Base-by-base conservation (phyloP, 2,888 invertebrate genomes). In the Dromius quadrimaculatus region DNA sequence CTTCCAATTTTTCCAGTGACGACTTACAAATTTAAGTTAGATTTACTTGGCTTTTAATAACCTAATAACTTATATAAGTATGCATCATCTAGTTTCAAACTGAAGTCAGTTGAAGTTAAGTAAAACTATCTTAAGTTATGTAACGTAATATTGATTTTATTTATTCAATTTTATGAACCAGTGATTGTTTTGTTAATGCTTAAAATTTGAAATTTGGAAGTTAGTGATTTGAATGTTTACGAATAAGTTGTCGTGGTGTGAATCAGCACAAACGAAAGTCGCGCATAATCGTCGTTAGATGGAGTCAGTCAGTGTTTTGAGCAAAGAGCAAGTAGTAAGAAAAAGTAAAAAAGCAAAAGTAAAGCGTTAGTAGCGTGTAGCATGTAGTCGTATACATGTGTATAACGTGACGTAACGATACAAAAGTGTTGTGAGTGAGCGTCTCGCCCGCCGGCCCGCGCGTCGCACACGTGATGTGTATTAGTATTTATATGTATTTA, bases 401-500 rank as follows among this genome's bases (percentile, higher is more conserved):
- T 9, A 20, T 45, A 41, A 41, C 45, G 45, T 45, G 11, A 47
- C 22, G 47, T 22, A 41, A 36, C 36, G 36, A 38, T 15, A 17
- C 13, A 32, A 23, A 9, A 38, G 62, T 62, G 50, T 54, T 54
- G 36, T 45, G 45, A 45, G 36, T 20, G 65, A 65, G 65, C 50
- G 66, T 57, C 41, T 13, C 54, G 54, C 66, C 54, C 54, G 38
- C 66, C 57, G 65, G 36, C 50, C 19, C 50, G 28, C 38, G 54
- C 38, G 19, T 43, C 59, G 17, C 36, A 47, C 38, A 59, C 68
- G 68, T 68, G 68, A 68, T 68, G 68, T 68, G 57, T 68, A 68
- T 47, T 68, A 68, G 68, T 68, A 68, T 68, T 68, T 68, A 68
- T 70, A 70, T 70, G 70, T 70, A 70, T 70, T 70, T 70, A 70